Base-by-base conservation (phyloP, 2,113 vertebrate genomes). In the Elephantulus edwardii region DNA sequence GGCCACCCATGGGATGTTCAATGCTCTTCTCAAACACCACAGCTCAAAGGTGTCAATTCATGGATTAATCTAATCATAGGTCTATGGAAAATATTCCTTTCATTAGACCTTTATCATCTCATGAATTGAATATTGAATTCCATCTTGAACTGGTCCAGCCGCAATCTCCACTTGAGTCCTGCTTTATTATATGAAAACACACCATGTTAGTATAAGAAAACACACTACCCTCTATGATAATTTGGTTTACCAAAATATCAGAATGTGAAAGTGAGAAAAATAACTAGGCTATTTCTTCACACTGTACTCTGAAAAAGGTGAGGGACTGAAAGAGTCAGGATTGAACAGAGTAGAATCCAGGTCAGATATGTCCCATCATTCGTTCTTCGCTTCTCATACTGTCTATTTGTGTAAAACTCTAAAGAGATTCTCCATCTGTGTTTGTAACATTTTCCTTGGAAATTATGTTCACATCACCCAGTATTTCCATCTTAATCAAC, bases 211-310 rank as follows among this genome's bases (percentile, higher is more conserved):
- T n/a, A n/a, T n/a, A n/a, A n/a, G n/a, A n/a, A n/a, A 52, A 70
- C 94, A 77, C 94, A 95, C 19, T 0, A 24, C 6, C 92, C 85
- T 0, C 0, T 0, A 2, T 0, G 0, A 33, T 5, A 0, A 68
- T 0, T 95, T 68, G 95, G 94, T 24, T 96, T 90, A 33, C 2
- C 16, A 9, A 0, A 0, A 46, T 62, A 80, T 94, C 94, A 95
- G 90, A 96, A 95, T 58, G 93, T 96, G 81, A 86, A 95, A 81
- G 11, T 12, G 17, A 70, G 35, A 68, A 14, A 33, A 83, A 38
- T 4, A 6, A 60, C 72, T 8, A 80, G 11, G 44, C 16, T 8
- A 33, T 83, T 83, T 54, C 44, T 83, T 64, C 30, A 46, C 19
- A 56, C 3, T 56, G 54, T 56, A 8, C 54, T 6, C 24, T 56